Conservation (phyloP, 2,888 invertebrate genomes). For the Formica aserva region DNA sequence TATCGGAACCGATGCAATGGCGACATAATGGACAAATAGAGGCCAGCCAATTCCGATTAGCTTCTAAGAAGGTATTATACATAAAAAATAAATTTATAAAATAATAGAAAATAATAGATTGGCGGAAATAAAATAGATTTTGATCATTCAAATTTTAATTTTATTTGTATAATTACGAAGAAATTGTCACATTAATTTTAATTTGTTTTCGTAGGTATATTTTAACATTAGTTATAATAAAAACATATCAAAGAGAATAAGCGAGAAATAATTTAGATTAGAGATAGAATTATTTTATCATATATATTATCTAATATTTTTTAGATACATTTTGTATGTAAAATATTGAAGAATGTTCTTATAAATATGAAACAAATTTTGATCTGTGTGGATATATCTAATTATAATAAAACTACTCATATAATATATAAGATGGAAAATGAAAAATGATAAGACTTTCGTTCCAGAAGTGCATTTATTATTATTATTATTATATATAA, state of each 20-base stretch:
- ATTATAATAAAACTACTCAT: not conserved
- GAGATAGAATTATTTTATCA: not conserved
- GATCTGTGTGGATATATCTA: not conserved
- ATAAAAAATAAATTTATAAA: too few relatives aligned
- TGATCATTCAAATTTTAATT: conserved; percentile 42
- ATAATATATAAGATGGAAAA: not conserved
- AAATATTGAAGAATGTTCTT: not conserved
- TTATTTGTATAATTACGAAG: not conserved
- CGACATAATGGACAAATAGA: conserved; percentile 77
- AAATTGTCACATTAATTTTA: not conserved
- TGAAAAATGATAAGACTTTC: not conserved
- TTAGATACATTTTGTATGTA: not conserved
- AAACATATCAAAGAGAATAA: not conserved
- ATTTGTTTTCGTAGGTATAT: not conserved
- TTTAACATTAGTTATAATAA: not conserved
- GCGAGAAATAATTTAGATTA: not conserved
- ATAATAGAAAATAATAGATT: too few relatives aligned
- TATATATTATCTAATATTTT: not conserved
- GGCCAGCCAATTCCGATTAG: conserved; percentile 50
- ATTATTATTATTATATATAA: conserved; percentile 69
- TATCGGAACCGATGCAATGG: conserved; percentile 57
- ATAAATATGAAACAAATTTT: not conserved
- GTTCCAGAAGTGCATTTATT: conserved; percentile 61
- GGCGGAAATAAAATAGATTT: conserved; percentile 55
- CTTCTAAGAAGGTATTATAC: conserved; percentile 43